Base-by-base conservation (phyloP, 2,888 invertebrate species). In the Acanthosoma haemorrhoidale region DNA sequence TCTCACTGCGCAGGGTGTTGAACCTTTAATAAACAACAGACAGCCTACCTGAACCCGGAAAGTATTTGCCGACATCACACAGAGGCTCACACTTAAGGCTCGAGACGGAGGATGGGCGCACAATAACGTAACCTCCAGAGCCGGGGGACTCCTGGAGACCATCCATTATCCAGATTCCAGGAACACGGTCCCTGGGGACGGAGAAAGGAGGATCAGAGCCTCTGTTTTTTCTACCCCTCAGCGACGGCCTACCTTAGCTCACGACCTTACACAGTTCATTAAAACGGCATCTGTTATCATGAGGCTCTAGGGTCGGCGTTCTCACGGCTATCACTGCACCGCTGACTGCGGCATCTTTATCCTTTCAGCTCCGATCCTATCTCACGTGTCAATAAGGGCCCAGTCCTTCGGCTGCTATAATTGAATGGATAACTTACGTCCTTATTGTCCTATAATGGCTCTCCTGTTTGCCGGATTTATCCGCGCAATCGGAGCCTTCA, bases 231-330 rank as follows among this genome's bases (percentile, higher is more conserved):
- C 51, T 51, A 25, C n/a, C n/a, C n/a, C n/a, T n/a, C n/a, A n/a
- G n/a, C n/a, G n/a, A n/a, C 25, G 13, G n/a, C 21, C 8, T 25
- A 16, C 51, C 51, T 18, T 25, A n/a, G 51, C 51, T 51, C 51
- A 51, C 51, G 51, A 51, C 51, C 51, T n/a, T 51, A 51, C 51
- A 51, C 51, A 51, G 51, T 51, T 51, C 51, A 51, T 51, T 51
- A 51, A 51, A 51, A 51, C 51, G 51, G 51, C 51, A 51, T 51
- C 51, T 25, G 51, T 51, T 51, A 51, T 51, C 51, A 51, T 25
- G 25, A 25, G 51, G 25, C n/a, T n/a, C n/a, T n/a, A n/a, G 4
- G n/a, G 43, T 13, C 21, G n/a, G n/a, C 51, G 13, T 25, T 51
- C 51, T 51, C 25, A 51, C 51, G 51, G 13, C 4, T 51, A 51